Conservation (phyloP, 2,113 vertebrate species). For the Orthonyx spaldingii region DNA sequence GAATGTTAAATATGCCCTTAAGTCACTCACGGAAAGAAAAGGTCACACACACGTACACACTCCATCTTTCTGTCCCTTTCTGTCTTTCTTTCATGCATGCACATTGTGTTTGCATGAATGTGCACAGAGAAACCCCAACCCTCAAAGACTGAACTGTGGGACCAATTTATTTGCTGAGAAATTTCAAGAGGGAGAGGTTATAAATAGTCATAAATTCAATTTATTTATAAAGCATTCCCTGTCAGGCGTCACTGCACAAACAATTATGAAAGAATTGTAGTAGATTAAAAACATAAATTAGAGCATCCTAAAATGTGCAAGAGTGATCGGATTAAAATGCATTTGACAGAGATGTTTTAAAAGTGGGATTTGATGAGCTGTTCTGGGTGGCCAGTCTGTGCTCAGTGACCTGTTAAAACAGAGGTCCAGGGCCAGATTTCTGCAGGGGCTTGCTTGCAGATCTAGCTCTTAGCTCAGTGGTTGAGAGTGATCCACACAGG, state of each 20-base stretch:
- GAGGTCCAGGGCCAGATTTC: background rate
- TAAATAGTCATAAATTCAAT: constrained; percentile 49
- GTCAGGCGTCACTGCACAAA: constrained; percentile 1
- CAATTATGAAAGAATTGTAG: constrained; percentile 12
- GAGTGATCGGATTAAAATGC: background rate
- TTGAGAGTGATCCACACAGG: background rate
- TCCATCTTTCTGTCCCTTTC: background rate
- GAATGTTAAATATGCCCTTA: constrained; percentile 52
- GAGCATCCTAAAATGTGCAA: background rate
- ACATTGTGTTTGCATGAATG: background rate
- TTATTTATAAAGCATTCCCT: constrained; percentile 34
- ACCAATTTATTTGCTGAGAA: background rate
- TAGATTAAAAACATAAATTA: constrained; percentile 55
- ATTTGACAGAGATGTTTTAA: background rate
- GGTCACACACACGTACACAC: background rate
- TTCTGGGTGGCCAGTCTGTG: background rate
- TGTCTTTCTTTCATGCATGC: background rate
- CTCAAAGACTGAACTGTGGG: background rate
- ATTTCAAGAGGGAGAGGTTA: constrained; percentile 15
- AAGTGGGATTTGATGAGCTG: background rate
- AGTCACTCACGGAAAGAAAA: background rate
- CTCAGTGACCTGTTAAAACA: background rate
- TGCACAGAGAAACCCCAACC: background rate
- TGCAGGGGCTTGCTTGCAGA: background rate
- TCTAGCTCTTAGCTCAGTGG: background rate